These are phyloP conservation scores for Cyaniris semiargus DNA, from an alignment of 2,888 invertebrate species.

Conservation along the genomic window DNA sequence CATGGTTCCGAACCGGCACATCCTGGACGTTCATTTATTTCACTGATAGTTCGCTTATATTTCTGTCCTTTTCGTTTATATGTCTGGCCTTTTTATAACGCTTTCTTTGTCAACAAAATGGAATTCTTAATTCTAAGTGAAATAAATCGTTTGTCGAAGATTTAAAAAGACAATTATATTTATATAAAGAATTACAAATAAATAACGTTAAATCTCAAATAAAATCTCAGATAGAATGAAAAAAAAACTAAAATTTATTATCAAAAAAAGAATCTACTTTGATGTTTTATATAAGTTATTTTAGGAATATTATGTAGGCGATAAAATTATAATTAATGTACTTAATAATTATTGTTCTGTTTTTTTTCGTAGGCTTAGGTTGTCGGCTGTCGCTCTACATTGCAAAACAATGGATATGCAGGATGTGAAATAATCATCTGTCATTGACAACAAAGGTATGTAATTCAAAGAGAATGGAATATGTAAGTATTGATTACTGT, in stretches of 20 bases:
- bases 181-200: no score
- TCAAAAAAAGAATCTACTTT: no score
- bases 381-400: background rate
- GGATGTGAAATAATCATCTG: background rate
- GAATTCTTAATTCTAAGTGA: background rate
- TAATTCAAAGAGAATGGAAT: background rate
- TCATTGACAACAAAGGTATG: background rate
- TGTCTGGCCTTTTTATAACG: slow-evolving; percentile 28
- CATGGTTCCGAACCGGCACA: slow-evolving; percentile 53
- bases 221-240: no score
- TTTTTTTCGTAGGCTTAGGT: background rate
- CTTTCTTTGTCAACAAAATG: background rate
- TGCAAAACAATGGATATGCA: background rate
- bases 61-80: slow-evolving; percentile 42
- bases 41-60: slow-evolving; percentile 41
- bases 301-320: no score
- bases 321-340: no score
- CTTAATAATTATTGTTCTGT: no score
- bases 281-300: no score
- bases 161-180: no score
- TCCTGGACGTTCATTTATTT: slow-evolving; percentile 47
- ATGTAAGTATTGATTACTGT: slow-evolving; percentile 3
- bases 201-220: no score
- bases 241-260: no score
- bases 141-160: background rate